Conservation (phyloP, 2,888 invertebrate species). For the Polymixis lichenea region DNA sequence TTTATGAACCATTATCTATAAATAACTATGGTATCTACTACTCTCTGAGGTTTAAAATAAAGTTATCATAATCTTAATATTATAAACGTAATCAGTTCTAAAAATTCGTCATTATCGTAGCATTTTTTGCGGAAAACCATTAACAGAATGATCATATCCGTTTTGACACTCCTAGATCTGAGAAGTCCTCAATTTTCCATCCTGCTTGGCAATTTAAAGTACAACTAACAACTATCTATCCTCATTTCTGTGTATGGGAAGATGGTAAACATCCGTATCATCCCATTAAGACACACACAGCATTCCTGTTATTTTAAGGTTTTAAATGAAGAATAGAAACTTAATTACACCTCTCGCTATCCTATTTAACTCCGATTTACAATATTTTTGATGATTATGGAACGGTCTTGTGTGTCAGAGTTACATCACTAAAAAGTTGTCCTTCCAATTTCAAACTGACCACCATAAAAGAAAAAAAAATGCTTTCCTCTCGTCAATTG, state of each 20-base stretch:
- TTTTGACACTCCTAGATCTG: conserved; percentile 4
- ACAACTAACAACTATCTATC: background rate
- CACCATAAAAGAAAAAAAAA: no score
- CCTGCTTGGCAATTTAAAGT: background rate
- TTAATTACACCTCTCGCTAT: background rate
- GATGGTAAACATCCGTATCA: background rate
- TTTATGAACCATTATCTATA: background rate
- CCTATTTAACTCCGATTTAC: no score
- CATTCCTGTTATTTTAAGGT: background rate
- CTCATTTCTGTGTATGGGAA: background rate
- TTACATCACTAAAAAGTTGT: background rate
- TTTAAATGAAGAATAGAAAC: background rate
- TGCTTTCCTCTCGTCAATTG: background rate
- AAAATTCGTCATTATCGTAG: conserved; percentile 18
- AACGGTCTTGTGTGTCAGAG: background rate
- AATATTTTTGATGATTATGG: background rate
- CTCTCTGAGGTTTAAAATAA: conserved; percentile 11
- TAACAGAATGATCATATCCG: conserved; percentile 14
- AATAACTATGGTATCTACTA: background rate
- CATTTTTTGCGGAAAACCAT: conserved; percentile 14
- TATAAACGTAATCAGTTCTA: conserved; percentile 41
- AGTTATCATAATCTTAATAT: conserved; percentile 25
- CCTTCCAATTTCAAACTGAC: background rate
- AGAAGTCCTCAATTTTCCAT: background rate
- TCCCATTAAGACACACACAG: background rate